Percentiles rank a stretch among this genome's conserved stretches.
Conservation (phyloP, 1,140 invertebrate species). For the Zaprionus africanus region DNA sequence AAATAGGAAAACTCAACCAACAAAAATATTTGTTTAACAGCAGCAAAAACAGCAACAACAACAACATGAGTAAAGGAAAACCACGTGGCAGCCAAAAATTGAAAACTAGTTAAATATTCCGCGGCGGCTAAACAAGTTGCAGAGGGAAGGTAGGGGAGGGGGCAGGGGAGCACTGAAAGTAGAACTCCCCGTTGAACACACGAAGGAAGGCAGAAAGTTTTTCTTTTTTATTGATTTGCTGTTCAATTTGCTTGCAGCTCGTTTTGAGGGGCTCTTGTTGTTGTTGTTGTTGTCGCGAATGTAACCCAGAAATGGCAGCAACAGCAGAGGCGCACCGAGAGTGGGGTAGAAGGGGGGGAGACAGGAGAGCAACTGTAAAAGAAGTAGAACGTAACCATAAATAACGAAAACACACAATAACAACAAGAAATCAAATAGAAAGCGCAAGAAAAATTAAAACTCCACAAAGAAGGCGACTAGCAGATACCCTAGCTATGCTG, state of each 20-base stretch:
- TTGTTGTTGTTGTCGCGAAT: constrained; percentile 49
- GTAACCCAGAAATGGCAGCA: constrained; percentile 70
- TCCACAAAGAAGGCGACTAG: background rate
- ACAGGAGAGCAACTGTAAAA: constrained; percentile 6
- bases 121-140: constrained; percentile 40
- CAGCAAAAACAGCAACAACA: constrained; percentile 21
- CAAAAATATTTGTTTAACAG: constrained; percentile 59
- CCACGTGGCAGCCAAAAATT: constrained; percentile 56
- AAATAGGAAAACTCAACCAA: constrained; percentile 19
- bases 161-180: constrained; percentile 17
- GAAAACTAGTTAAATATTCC: constrained; percentile 72
- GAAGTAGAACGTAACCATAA: constrained; percentile 61
- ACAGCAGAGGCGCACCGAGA: constrained; percentile 23
- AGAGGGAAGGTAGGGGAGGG: background rate
- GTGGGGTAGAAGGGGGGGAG: constrained; percentile 25
- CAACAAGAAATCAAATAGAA: constrained; percentile 22
- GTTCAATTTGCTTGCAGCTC: constrained; percentile 73
- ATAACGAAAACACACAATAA: constrained; percentile 67
- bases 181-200: constrained; percentile 31
- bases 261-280: constrained; percentile 36
- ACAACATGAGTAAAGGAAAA: constrained; percentile 10
- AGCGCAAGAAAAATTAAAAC: constrained; percentile 19
- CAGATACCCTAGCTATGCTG: background rate
- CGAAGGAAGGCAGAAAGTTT: constrained; percentile 23
- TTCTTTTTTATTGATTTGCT: constrained; percentile 71